phyloP scores from a whole-genome alignment of 1,140 invertebrate genomes.

The Bathynomus jamesi region DNA sequence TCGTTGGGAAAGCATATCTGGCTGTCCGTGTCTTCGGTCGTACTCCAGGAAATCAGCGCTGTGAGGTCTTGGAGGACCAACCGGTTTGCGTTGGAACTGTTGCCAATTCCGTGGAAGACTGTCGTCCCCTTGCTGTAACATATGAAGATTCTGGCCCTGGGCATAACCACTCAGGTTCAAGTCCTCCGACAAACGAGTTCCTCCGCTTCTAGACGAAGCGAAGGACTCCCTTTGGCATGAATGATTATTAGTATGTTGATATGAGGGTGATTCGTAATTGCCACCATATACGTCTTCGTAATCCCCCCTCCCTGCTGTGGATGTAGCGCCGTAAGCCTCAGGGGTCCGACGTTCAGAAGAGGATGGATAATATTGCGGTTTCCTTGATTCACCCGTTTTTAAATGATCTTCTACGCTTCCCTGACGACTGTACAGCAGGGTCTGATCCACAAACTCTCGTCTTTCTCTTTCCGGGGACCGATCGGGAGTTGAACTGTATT shows the following conservation, averaged over 20 bases:
- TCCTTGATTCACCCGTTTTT: not conserved
- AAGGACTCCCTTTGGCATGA: slow-evolving; percentile 23
- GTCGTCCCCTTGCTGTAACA: slow-evolving; percentile 16
- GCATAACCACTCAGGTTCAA: slow-evolving; percentile 22
- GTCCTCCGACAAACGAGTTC: slow-evolving; percentile 32
- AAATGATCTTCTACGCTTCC: not conserved
- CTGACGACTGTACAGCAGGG: slow-evolving; percentile 15
- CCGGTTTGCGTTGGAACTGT: slow-evolving; percentile 12
- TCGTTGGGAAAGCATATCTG: slow-evolving; percentile 29
- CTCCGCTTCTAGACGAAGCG: slow-evolving; percentile 29
- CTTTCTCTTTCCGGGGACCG: slow-evolving; percentile 43
- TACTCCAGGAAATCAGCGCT: slow-evolving; percentile 83
- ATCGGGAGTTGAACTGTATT: slow-evolving; percentile 56
- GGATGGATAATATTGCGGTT: slow-evolving; percentile 15
- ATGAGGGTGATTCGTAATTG: slow-evolving; percentile 19
- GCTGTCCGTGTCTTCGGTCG: slow-evolving; percentile 47
- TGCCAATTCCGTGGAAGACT: slow-evolving; percentile 16
- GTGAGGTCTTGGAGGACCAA: slow-evolving; percentile 59
- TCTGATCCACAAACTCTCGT: slow-evolving; percentile 36
- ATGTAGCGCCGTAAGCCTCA: slow-evolving; percentile 67
- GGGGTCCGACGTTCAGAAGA: slow-evolving; percentile 61
- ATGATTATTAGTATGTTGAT: slow-evolving; percentile 16
- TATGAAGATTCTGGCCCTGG: slow-evolving; percentile 13
- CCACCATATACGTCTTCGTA: slow-evolving; percentile 67
- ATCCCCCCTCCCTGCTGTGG: slow-evolving; percentile 52